Evolutionary conservation across 2,888 invertebrate species (phyloP).

Genomic region (Chelonus formosanus): DNA sequence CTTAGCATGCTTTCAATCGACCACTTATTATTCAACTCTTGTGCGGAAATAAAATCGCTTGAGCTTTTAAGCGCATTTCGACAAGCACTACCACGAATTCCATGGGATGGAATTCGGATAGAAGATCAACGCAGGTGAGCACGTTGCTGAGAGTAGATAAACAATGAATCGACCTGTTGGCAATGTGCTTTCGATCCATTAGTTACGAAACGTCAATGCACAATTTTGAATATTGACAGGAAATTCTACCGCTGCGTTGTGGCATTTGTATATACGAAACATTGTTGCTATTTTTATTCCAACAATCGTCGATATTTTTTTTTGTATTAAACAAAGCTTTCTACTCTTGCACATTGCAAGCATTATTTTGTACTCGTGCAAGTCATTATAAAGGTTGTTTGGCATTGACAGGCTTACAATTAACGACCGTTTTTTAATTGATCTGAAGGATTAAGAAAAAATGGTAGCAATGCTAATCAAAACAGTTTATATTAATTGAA

Average conservation of each 20-base stretch:
- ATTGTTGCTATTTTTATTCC: slow-evolving; percentile 4
- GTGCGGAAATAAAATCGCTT: slow-evolving; percentile 13
- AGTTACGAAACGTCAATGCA: slow-evolving; percentile 32
- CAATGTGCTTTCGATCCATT: slow-evolving; percentile 36
- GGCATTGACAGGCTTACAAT: too few relatives aligned
- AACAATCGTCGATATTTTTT: slow-evolving; percentile 13
- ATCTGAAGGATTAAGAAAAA: too few relatives aligned
- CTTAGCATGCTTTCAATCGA: slow-evolving; percentile 11
- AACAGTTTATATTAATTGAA: too few relatives aligned
- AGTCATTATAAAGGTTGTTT: too few relatives aligned
- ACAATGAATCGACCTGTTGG: slow-evolving; percentile 36
- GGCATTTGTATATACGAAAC: slow-evolving; percentile 1
- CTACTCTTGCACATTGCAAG: too few relatives aligned
- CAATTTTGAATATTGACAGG: slow-evolving; percentile 33
- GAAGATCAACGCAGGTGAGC: slow-evolving; percentile 33
- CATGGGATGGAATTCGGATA: slow-evolving; percentile 25
- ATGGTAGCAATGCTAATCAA: too few relatives aligned
- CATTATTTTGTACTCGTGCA: too few relatives aligned
- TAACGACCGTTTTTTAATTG: too few relatives aligned
- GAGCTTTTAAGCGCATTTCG: slow-evolving; percentile 25
- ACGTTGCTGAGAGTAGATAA: slow-evolving; percentile 23
- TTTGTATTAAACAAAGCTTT: slow-evolving; percentile 4
- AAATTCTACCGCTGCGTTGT: slow-evolving; percentile 19
- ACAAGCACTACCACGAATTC: slow-evolving; percentile 20
- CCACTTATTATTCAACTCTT: slow-evolving; percentile 22